These are phyloP conservation scores for Hetaerina americana DNA, from an alignment of 1,140 invertebrate species.

Conservation along the genomic window DNA sequence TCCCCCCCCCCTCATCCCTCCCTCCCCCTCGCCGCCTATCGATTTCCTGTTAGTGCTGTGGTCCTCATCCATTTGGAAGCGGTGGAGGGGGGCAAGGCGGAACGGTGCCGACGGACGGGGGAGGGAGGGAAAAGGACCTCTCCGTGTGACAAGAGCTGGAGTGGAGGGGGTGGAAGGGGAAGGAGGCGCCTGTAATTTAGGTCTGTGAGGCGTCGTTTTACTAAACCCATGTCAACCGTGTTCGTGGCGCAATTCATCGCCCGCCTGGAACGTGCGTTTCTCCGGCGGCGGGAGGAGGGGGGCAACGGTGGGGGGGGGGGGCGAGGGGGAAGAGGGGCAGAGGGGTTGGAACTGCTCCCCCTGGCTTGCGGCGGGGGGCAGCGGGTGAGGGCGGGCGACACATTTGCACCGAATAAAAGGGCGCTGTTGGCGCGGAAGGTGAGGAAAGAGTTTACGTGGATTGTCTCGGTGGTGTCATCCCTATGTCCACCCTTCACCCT, in stretches of 20 bases:
- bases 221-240: background rate
- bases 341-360: no score
- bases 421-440: background rate
- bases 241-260: background rate
- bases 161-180: background rate
- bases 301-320: background rate
- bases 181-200: background rate
- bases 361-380: no score
- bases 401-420: background rate
- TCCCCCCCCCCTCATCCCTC: background rate
- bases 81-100: no score
- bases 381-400: background rate
- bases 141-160: background rate
- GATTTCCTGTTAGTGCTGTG: background rate
- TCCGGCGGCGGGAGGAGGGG: background rate
- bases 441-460: background rate
- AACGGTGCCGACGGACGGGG: no score
- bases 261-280: background rate
- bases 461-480: background rate
- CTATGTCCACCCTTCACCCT: no score
- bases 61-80: background rate
- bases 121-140: background rate
- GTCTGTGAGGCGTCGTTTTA: background rate
- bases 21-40: background rate
- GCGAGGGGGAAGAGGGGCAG: background rate